Evolutionary conservation across 2,888 invertebrate species (phyloP), one percentile per base, ranked within the genome.

Genomic region (Phalera bucephala): DNA sequence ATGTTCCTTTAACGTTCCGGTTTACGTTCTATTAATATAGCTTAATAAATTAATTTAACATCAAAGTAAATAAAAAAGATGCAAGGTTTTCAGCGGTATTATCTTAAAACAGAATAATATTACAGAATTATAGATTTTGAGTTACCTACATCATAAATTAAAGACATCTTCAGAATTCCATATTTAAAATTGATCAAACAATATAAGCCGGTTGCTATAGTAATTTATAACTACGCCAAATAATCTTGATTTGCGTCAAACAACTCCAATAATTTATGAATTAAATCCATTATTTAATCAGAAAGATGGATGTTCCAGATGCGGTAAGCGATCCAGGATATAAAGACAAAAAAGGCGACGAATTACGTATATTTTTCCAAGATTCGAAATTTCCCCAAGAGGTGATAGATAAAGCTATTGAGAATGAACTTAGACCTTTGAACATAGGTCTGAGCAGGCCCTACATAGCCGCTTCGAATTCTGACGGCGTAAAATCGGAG

Each of bases 401-500:
- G 9, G 53, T 63, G 2, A 72, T 86, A 26, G 77, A 86, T 8
- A 75, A 59, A 43, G 57, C 72, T 2, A 83, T 88, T 29, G 83
- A 87, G 54, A 87, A 88, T 59, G 89, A 89, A 59, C 61, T 88
- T 1, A 70, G 59, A 36, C 81, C 79, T 2, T 31, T 79, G 13
- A 68, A 48, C 8, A 58, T 64, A 11, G 59, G 53, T 23, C 11
- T 31, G 10, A 48, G 65, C 41, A 55, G 53, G 23, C 77, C 83
- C 10, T 88, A 88, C 27, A 88, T 89, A 46, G 64, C 77, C 9
- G 80, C 88, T n/a, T 80, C 81, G 1, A 52, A 45, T 12, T 45
- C 73, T 8, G 83, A 80, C 0, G 68, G 72, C 44, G 52, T 80
- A 1, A 80, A 76, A 51, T 72, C 85, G 0, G 88, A 88, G 41